These are phyloP conservation scores for Zaprionus capensis DNA, from an alignment of 1,140 invertebrate species.

Conservation along the genomic window DNA sequence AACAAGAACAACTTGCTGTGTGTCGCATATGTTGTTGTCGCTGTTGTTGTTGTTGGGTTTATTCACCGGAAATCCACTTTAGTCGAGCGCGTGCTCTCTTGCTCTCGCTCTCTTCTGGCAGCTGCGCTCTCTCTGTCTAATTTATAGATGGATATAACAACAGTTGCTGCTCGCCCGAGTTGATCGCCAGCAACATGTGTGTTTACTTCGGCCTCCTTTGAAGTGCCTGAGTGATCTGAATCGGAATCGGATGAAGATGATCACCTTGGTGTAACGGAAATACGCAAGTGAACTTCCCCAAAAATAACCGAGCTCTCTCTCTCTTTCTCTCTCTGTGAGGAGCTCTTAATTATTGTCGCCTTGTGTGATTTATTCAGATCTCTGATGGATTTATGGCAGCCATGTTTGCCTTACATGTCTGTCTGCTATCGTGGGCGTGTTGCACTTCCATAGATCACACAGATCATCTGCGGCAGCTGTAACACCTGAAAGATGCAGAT, in stretches of 20 bases:
- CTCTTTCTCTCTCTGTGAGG: neutral
- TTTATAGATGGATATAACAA: slow-evolving; percentile 66
- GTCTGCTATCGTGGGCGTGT: slow-evolving; percentile 44
- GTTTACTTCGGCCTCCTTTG: slow-evolving; percentile 51
- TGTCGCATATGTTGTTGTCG: slow-evolving; percentile 62
- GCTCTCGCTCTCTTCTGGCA: slow-evolving; percentile 26
- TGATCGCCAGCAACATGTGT: slow-evolving; percentile 72
- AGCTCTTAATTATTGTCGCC: slow-evolving; percentile 64
- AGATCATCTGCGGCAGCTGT: slow-evolving; percentile 33
- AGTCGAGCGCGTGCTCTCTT: slow-evolving; percentile 23
- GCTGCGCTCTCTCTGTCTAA: slow-evolving; percentile 44
- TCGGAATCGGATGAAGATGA: slow-evolving; percentile 62
- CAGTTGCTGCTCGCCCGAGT: slow-evolving; percentile 55
- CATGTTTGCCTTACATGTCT: slow-evolving; percentile 56
- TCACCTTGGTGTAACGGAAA: slow-evolving; percentile 77
- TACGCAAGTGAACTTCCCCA: slow-evolving; percentile 49
- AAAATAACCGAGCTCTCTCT: slow-evolving; percentile 41
- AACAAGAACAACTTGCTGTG: slow-evolving; percentile 26
- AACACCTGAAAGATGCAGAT: slow-evolving; percentile 67
- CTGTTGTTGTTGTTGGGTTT: slow-evolving; percentile 53
- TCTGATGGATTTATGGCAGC: slow-evolving; percentile 80
- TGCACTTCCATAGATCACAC: slow-evolving; percentile 60
- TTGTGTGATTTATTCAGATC: slow-evolving; percentile 65
- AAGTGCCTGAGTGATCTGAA: slow-evolving; percentile 44
- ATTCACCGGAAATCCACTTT: slow-evolving; percentile 84